Evolutionary conservation across 2,797 vertebrate genomes (phyloP).

Genomic region (Octomys mimax): DNA sequence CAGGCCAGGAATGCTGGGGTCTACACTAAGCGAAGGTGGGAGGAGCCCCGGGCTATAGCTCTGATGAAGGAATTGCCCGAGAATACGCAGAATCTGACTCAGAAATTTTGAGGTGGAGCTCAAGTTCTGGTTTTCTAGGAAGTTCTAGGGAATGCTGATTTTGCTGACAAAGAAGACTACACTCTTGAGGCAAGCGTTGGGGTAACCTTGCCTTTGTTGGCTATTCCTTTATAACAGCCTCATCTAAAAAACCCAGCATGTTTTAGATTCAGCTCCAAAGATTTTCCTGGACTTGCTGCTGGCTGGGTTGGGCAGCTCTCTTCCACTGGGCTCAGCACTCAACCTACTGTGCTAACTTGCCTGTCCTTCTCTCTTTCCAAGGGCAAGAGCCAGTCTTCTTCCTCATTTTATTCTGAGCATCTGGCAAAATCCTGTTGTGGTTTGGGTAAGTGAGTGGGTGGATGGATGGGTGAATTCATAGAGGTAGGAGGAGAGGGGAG

Average conservation of each 20-base stretch:
- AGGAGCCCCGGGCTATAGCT: neutral
- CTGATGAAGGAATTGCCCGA: neutral
- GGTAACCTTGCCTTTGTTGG: neutral
- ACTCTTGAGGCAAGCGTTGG: neutral
- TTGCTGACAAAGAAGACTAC: neutral
- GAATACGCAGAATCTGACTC: neutral
- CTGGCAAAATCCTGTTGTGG: neutral
- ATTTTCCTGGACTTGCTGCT: neutral
- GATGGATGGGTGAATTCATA: neutral
- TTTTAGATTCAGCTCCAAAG: neutral
- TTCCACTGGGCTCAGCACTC: neutral
- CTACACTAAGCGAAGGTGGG: neutral
- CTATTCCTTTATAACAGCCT: neutral
- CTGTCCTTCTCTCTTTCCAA: neutral
- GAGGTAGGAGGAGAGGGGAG: neutral
- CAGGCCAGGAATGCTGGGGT: neutral
- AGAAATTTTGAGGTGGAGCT: neutral
- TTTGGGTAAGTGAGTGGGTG: neutral
- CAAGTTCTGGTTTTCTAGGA: constrained; percentile 15
- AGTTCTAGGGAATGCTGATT: neutral
- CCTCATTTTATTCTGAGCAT: neutral
- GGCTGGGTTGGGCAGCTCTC: neutral
- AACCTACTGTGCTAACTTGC: neutral
- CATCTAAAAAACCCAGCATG: neutral
- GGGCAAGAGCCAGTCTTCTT: neutral